phyloP scores from a whole-genome alignment of 2,113 vertebrate genomes.

The Dinomys branickii region DNA sequence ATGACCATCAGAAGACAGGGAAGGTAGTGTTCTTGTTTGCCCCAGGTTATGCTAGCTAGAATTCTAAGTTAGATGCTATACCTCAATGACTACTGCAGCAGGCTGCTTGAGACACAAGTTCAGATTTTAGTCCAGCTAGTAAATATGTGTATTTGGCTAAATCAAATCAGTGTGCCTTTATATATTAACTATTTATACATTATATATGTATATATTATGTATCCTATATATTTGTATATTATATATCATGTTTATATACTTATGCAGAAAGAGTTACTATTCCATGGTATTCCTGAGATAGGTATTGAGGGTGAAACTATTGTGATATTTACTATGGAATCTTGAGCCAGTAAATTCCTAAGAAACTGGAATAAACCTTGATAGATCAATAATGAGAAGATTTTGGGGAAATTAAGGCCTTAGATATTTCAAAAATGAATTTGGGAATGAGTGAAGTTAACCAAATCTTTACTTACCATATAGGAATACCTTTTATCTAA shows the following conservation, averaged over 20 bases:
- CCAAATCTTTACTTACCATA: background rate
- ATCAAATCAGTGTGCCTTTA: background rate
- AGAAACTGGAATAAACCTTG: background rate
- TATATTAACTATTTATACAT: background rate
- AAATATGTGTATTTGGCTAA: background rate
- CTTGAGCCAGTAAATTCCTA: background rate
- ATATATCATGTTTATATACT: background rate
- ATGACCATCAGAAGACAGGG: background rate
- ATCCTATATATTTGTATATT: background rate
- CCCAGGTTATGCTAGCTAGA: background rate
- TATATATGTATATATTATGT: background rate
- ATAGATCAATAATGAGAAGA: background rate
- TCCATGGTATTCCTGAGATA: background rate
- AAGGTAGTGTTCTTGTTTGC: background rate
- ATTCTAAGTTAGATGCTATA: background rate
- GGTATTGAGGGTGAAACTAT: background rate
- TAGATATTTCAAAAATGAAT: slow-evolving; percentile 22
- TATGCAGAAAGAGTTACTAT: background rate
- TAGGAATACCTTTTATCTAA: background rate
- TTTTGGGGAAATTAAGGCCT: background rate
- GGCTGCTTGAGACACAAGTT: background rate
- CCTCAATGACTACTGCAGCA: background rate
- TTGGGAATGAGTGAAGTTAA: background rate
- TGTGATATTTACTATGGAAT: background rate
- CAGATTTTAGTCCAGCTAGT: background rate